Conservation (phyloP, 2,888 invertebrate species). For the Palloptera scutellata region DNA sequence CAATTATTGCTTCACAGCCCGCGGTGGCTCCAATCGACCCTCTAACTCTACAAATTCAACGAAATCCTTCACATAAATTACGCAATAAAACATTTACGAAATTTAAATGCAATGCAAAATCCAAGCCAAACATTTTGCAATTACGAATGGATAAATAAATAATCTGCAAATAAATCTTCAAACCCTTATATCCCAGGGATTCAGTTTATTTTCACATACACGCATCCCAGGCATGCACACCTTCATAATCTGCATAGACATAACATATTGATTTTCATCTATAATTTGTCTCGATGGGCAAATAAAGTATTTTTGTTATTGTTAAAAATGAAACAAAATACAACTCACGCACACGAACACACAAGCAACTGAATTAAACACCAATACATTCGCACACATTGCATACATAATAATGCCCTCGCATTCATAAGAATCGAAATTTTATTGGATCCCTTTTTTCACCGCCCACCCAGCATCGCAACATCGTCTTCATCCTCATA, state of each 20-base stretch:
- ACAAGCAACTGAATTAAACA: not conserved
- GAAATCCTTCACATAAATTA: too few species aligned
- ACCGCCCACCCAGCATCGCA: too few species aligned
- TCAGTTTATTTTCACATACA: too few species aligned
- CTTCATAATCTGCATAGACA: not conserved
- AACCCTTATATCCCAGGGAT: not conserved
- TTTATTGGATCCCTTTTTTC: not conserved
- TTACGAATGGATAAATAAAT: not conserved
- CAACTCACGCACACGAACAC: not conserved
- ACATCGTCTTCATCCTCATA: too few species aligned
- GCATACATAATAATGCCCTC: not conserved
- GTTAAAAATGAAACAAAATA: not conserved
- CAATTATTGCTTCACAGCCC: too few species aligned
- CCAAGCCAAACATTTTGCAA: too few species aligned
- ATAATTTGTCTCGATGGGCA: conserved; percentile 10
- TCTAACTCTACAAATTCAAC: too few species aligned
- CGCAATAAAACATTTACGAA: too few species aligned
- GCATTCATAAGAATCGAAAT: not conserved
- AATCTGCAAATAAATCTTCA: not conserved
- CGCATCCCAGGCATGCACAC: not conserved
- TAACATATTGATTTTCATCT: conserved; percentile 8
- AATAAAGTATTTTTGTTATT: not conserved
- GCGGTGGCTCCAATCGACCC: too few species aligned
- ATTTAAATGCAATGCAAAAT: too few species aligned
- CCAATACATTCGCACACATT: not conserved